Conservation (phyloP, 2,797 vertebrate species). For the Diceros bicornis region DNA sequence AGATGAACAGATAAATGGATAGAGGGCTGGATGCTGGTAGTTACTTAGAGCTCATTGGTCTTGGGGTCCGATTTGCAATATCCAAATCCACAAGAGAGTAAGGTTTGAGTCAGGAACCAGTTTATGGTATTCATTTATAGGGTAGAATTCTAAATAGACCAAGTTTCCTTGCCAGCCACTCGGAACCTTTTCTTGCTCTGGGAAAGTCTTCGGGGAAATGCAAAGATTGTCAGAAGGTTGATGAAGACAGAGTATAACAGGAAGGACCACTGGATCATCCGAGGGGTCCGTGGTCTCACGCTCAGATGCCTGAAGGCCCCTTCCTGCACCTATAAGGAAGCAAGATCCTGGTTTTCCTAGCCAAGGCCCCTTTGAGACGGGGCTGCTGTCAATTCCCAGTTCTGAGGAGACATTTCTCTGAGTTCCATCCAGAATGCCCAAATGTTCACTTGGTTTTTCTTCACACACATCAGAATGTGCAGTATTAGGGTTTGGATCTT, state of each 20-base stretch:
- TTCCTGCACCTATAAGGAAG: not conserved
- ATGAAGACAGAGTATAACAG: not conserved
- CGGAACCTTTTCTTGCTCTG: not conserved
- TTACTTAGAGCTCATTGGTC: not conserved
- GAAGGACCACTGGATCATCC: not conserved
- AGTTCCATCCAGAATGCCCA: not conserved
- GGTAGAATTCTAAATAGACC: not conserved
- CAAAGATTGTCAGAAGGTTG: not conserved
- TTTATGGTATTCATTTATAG: not conserved
- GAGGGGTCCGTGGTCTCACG: not conserved
- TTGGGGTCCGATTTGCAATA: not conserved
- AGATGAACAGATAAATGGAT: not conserved
- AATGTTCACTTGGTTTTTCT: not conserved
- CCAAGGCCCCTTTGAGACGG: not conserved
- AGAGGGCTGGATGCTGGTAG: not conserved
- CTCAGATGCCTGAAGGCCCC: not conserved
- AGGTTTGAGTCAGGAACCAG: not conserved
- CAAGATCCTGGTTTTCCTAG: not conserved
- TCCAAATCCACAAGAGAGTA: not conserved
- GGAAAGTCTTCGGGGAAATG: not conserved
- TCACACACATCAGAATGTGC: not conserved
- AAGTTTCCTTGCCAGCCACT: not conserved
- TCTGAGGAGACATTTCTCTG: not conserved
- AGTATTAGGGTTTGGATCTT: too few relatives aligned
- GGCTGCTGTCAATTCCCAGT: not conserved